Conservation (phyloP, 1,140 invertebrate genomes). For the Pseudomyrmex gracilis region DNA sequence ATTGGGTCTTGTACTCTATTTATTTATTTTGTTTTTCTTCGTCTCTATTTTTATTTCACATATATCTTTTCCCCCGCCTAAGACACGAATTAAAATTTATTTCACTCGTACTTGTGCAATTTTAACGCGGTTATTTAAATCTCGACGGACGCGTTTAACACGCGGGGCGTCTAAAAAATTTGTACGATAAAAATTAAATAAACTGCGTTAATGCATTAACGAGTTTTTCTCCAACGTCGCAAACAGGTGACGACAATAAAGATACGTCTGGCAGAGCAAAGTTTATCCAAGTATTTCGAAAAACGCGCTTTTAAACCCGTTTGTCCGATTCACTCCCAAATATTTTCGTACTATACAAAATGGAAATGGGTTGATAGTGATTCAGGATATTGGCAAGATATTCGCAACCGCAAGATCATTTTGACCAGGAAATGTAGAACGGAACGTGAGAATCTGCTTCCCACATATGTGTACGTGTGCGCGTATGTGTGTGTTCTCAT, state of each 20-base stretch:
- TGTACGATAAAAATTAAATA: constrained; percentile 15
- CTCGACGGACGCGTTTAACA: no score
- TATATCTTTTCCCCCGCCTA: no score
- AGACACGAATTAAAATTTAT: no score
- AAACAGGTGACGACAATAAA: constrained; percentile 8
- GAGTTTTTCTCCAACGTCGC: constrained; percentile 24
- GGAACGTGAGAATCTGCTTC: neutral
- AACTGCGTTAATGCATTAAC: constrained; percentile 11
- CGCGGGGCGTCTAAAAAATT: no score
- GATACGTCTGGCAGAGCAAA: neutral
- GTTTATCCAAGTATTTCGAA: neutral
- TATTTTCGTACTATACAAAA: neutral
- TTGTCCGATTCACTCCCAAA: neutral
- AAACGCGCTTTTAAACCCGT: neutral
- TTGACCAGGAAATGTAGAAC: neutral
- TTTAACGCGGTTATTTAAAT: no score
- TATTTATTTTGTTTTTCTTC: no score
- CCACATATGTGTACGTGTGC: neutral
- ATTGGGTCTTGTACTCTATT: no score
- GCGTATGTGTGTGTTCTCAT: neutral
- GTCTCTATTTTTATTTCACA: no score
- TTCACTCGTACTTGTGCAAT: no score
- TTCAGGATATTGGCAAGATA: neutral
- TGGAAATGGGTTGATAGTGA: neutral
- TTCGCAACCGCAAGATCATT: neutral